phyloP scores from a whole-genome alignment of 2,113 vertebrate species.

The Irena cyanogastra region DNA sequence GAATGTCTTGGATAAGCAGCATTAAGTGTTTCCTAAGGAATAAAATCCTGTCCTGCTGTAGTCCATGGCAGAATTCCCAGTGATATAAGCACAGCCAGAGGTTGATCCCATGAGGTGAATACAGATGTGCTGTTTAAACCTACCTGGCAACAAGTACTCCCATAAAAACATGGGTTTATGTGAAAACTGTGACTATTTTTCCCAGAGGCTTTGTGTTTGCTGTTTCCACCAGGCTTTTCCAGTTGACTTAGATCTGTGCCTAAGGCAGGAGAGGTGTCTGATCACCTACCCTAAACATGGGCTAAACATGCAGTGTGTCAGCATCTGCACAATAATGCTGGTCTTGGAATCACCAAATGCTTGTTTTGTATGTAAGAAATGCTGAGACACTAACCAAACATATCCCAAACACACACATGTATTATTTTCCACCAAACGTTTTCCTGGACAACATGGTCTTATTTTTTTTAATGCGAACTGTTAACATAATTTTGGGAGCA shows the following conservation, averaged over 20 bases:
- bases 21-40: neutral
- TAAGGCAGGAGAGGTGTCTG: neutral
- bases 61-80: slow-evolving; percentile 4
- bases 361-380: rapidly evolving
- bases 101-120: neutral
- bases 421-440: neutral
- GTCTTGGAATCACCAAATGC: neutral
- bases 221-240: neutral
- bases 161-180: neutral
- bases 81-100: neutral
- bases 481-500: neutral
- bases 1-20: neutral
- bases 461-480: neutral
- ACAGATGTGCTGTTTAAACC: neutral
- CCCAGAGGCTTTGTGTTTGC: neutral
- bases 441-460: neutral
- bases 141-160: neutral
- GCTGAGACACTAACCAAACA: neutral
- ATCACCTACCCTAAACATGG: neutral
- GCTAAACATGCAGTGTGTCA: neutral
- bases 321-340: neutral
- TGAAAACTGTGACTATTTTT: neutral
- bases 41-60: neutral
- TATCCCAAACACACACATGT: neutral
- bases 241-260: neutral